Conservation (phyloP, 2,797 vertebrate species). For the Fringilla coelebs region DNA sequence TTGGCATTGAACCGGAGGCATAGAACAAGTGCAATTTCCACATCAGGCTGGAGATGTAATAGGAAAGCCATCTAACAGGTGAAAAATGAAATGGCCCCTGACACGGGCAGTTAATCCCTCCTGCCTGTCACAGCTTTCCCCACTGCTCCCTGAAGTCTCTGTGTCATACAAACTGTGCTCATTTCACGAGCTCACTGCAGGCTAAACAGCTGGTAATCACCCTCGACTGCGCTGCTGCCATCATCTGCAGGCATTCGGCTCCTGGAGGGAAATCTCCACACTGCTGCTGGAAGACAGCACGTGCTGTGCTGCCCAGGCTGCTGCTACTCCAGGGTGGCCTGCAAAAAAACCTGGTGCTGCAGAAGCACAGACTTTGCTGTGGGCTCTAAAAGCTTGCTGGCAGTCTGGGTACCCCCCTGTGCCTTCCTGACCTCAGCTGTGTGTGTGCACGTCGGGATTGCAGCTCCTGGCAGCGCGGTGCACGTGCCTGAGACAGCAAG, state of each 20-base stretch:
- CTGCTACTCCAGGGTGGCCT: not conserved
- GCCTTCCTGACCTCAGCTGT: accelerated
- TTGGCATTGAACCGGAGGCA: not conserved
- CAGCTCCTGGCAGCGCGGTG: not conserved
- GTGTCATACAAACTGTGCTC: not conserved
- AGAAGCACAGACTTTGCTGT: not conserved
- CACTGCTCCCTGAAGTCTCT: not conserved
- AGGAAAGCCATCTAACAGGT: constrained; percentile 22
- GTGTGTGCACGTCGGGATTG: accelerated
- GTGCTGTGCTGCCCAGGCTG: not conserved
- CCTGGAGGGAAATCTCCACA: accelerated
- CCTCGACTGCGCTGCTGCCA: not conserved
- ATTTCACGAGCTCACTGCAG: not conserved
- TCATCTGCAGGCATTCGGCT: not conserved
- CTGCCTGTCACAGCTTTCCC: not conserved
- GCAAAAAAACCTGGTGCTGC: not conserved
- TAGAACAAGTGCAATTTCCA: not conserved
- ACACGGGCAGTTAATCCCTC: not conserved
- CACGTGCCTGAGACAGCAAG: not conserved
- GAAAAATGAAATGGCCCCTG: constrained; percentile 20
- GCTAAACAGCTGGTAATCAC: not conserved
- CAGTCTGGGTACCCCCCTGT: accelerated
- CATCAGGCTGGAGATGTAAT: not conserved
- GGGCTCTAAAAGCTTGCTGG: not conserved
- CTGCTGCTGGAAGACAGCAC: not conserved